Base-by-base conservation (phyloP, 2,888 invertebrate genomes). In the Aleiodes leptofemur region DNA sequence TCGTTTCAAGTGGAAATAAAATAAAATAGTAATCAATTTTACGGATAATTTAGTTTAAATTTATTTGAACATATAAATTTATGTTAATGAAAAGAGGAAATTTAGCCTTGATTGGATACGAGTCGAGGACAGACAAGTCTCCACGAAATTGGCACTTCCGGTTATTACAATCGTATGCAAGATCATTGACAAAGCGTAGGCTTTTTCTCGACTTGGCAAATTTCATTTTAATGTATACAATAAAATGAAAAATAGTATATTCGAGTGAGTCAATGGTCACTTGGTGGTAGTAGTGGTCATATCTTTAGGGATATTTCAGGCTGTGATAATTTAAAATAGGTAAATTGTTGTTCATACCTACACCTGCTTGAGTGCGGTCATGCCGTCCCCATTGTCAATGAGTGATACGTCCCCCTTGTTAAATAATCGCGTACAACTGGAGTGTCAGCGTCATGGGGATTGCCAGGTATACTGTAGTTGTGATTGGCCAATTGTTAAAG, bases 101-200 rank as follows among this genome's bases (percentile, higher is more conserved):
- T 69, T 69, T 16, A 31, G 38, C 69, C 69, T 56, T 69, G 69
- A 56, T 69, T 71, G 57, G 31, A 53, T 53, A 53, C 38, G 11
- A 43, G 23, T 16, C 11, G 57, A 31, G 53, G 72, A 59, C 61
- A 61, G 72, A 69, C 70, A 57, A 72, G 50, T 71, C 64, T 53
- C 9, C 69, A 70, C 71, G 56, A 69, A 78, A 76, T 78, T 78
- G 78, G 75, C 34, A 77, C 66, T 75, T 77, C 78, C 77, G 76
- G 73, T 71, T 59, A 50, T 77, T 75, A 71, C 73, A 75, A 70
- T 74, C 59, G 9, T 43, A 50, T 70, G 70, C 56, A 64, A 7
- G 34, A 71, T 68, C 59, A 7, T 43, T 43, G 43, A 43, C 43
- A 68, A 56, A 48, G 50, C 51, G 16, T 51, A 75, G 48, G 64